phyloP scores from a whole-genome alignment of 2,888 invertebrate species.

The Ectemnius continuus region DNA sequence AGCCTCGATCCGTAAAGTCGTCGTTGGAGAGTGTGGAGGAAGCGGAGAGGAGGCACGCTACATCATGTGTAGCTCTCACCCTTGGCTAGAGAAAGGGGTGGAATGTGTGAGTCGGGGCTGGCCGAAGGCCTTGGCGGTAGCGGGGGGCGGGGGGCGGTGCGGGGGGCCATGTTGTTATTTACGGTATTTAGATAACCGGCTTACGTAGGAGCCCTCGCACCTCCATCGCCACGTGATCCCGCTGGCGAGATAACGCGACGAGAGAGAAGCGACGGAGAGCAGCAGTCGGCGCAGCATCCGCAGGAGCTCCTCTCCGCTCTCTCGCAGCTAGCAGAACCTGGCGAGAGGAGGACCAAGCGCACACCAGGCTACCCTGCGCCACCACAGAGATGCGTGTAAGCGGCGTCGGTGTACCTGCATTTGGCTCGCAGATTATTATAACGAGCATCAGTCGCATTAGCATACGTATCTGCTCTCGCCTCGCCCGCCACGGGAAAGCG shows the following conservation, averaged over 20 bases:
- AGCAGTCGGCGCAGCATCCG: no score
- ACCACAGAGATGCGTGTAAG: not conserved
- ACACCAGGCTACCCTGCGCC: not conserved
- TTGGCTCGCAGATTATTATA: conserved; percentile 75
- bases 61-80: conserved; percentile 17
- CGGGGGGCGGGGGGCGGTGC: conserved; percentile 59
- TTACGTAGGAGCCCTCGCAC: conserved; percentile 73
- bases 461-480: conserved; percentile 71
- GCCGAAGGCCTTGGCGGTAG: conserved; percentile 36
- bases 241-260: conserved; percentile 71
- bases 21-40: conserved; percentile 18
- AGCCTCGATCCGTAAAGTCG: not conserved
- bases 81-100: conserved; percentile 40
- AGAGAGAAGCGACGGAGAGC: conserved; percentile 53
- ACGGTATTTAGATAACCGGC: conserved; percentile 78
- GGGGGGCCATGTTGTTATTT: conserved; percentile 73
- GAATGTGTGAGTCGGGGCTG: conserved; percentile 23
- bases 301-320: no score
- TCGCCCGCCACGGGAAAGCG: conserved; percentile 53
- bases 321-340: conserved; percentile 55
- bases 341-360: conserved; percentile 22
- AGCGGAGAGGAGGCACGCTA: conserved; percentile 20
- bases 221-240: conserved; percentile 73
- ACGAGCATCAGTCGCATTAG: conserved; percentile 73
- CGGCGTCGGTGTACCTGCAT: conserved; percentile 51